Evolutionary conservation across 2,888 invertebrate genomes (phyloP).

Genomic region (Eremobia ochroleuca): DNA sequence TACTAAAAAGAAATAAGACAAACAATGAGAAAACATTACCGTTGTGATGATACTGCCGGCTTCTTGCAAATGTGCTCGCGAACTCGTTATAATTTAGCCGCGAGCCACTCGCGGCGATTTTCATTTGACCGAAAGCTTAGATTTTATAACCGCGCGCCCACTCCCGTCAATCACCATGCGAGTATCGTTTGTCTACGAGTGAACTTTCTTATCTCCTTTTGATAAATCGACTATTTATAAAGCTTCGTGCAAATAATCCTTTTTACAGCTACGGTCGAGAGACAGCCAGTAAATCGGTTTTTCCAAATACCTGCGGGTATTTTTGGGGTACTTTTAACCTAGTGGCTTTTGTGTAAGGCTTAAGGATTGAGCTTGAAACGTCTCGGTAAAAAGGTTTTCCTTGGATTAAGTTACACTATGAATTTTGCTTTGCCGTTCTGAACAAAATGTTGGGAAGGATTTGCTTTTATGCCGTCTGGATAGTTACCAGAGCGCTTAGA

Average conservation of each 20-base stretch:
- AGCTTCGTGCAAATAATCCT: neutral
- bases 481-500: neutral
- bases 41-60: too few species aligned
- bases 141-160: neutral
- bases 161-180: neutral
- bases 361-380: constrained; percentile 27
- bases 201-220: neutral
- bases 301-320: constrained; percentile 28
- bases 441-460: constrained; percentile 13
- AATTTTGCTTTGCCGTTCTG: constrained; percentile 8
- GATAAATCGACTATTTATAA: neutral
- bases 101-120: too few species aligned
- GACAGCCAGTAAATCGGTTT: constrained; percentile 21
- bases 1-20: too few species aligned
- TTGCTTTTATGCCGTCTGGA: neutral
- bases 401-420: constrained; percentile 25
- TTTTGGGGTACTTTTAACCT: constrained; percentile 27
- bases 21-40: too few species aligned
- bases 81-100: too few species aligned
- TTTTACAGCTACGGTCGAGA: constrained; percentile 6
- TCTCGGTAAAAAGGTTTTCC: constrained; percentile 19
- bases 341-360: constrained; percentile 30
- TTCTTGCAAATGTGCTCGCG: too few species aligned
- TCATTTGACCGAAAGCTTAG: too few species aligned
- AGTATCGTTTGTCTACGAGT: neutral